These are phyloP conservation scores for Peromyscus polionotus DNA, from an alignment of 2,113 vertebrate genomes.

Conservation along the genomic window DNA sequence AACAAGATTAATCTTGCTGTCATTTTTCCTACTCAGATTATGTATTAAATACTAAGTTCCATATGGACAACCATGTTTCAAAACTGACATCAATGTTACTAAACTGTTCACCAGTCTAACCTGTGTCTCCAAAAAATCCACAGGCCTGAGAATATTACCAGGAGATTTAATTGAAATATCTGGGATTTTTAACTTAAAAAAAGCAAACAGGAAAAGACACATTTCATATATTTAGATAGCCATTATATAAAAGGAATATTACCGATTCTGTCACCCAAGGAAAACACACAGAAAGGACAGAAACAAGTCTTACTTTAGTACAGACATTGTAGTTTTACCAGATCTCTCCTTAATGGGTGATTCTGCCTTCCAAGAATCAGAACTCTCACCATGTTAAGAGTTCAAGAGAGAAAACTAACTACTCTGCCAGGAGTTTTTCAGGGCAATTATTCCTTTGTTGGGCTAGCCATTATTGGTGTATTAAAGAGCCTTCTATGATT, in stretches of 20 bases:
- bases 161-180: background rate
- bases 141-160: background rate
- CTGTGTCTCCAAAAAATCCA: background rate
- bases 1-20: constrained; percentile 66
- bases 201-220: constrained; percentile 28
- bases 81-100: background rate
- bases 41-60: constrained; percentile 46
- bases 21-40: background rate
- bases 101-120: background rate
- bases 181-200: constrained; percentile 23
- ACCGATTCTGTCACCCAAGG: background rate
- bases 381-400: constrained; percentile 43
- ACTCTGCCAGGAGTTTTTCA: background rate
- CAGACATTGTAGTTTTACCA: background rate
- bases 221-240: background rate
- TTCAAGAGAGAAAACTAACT: constrained; percentile 28
- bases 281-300: constrained; percentile 31
- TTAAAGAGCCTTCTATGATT: constrained; percentile 17
- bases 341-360: constrained; percentile 1
- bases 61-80: constrained; percentile 14
- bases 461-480: background rate
- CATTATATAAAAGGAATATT: constrained; percentile 26
- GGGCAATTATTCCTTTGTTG: background rate
- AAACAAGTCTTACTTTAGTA: constrained; percentile 10
- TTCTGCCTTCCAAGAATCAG: background rate